Evolutionary conservation across 2,113 vertebrate genomes (phyloP).

Genomic region (Malurus elegans): DNA sequence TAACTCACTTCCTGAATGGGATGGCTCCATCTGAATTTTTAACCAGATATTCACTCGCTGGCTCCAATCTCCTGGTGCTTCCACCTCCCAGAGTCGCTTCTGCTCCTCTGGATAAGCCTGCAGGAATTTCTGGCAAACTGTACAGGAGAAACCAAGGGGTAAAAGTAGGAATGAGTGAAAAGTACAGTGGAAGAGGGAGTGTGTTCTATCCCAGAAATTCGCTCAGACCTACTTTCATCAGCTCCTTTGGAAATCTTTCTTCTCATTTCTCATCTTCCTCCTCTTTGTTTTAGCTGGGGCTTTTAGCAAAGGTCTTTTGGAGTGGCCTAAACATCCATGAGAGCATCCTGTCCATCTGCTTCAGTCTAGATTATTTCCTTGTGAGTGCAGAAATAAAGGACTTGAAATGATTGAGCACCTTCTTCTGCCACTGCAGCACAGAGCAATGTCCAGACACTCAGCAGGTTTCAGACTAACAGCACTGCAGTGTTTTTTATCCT

Average conservation of each 20-base stretch:
- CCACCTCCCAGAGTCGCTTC: conserved; percentile 86
- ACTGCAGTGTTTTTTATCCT: background rate
- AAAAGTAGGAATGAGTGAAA: background rate
- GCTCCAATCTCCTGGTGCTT: conserved; percentile 84
- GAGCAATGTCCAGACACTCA: background rate
- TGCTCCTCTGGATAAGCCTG: conserved; percentile 66
- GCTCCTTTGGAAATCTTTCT: background rate
- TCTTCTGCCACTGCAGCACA: background rate
- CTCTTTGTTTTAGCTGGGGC: background rate
- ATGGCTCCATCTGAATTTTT: conserved; percentile 75
- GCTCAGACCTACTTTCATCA: background rate
- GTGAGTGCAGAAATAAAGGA: background rate
- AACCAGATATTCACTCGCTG: conserved; percentile 90
- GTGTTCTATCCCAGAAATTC: background rate
- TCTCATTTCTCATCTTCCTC: background rate
- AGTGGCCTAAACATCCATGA: background rate
- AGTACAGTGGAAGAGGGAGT: background rate
- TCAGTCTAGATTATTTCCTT: background rate
- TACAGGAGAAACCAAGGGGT: background rate
- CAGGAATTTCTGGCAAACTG: conserved; percentile 87
- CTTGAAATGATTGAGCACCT: background rate
- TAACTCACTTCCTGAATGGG: conserved; percentile 62
- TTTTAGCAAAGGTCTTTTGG: background rate
- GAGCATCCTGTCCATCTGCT: background rate
- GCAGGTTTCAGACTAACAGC: background rate